Conservation (phyloP, 2,888 invertebrate species). For the Tetragonisca angustula region DNA sequence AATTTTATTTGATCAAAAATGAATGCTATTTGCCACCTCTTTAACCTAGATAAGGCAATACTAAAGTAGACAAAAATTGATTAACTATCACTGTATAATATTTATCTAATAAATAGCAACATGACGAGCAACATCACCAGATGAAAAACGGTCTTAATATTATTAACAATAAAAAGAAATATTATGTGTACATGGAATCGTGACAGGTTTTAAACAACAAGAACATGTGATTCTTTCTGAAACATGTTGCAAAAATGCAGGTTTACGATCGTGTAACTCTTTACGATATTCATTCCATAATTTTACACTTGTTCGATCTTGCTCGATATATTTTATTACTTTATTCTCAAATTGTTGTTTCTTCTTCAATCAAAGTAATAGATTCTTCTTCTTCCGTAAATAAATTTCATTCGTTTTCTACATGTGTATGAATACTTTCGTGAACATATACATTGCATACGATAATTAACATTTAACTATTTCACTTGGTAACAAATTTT, state of each 20-base stretch:
- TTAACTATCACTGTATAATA: conserved; percentile 86
- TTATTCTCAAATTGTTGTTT: conserved; percentile 81
- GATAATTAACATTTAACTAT: not conserved
- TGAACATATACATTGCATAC: not conserved
- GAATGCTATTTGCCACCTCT: conserved; percentile 83
- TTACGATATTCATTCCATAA: conserved; percentile 88
- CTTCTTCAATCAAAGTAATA: conserved; percentile 79
- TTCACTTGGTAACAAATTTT: conserved; percentile 15
- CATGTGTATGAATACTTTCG: not conserved
- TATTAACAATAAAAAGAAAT: conserved; percentile 88
- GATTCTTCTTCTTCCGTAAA: conserved; percentile 45
- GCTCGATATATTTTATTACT: conserved; percentile 83
- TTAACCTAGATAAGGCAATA: conserved; percentile 89
- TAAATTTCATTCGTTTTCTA: too few relatives aligned
- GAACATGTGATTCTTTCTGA: conserved; percentile 88
- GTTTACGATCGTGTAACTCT: conserved; percentile 85
- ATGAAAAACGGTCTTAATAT: conserved; percentile 87
- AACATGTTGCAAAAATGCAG: conserved; percentile 70
- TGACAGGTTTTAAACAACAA: conserved; percentile 91
- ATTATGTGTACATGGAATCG: conserved; percentile 90
- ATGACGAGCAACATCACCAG: conserved; percentile 89
- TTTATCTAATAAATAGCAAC: conserved; percentile 87
- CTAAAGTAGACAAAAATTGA: conserved; percentile 86
- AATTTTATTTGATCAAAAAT: conserved; percentile 8
- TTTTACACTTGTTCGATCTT: conserved; percentile 87